Evolutionary conservation across 2,888 invertebrate genomes (phyloP), one percentile per base, ranked within the genome.

Genomic region (Ochlodes sylvanus): DNA sequence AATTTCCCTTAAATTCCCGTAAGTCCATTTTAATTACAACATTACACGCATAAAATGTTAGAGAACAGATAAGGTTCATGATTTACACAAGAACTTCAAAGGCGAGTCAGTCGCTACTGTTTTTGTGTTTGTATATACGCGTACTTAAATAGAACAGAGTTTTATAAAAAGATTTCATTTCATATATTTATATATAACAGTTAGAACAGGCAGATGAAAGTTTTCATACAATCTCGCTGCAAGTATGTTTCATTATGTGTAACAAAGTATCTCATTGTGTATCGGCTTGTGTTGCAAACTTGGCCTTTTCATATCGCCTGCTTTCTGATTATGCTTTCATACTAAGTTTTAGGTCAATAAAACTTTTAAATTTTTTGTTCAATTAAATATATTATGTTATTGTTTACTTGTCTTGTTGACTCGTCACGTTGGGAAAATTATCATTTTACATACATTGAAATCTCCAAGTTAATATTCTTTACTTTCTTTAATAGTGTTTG

Each of bases 181-280:
- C n/a, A n/a, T 42, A 42, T 17, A 21, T n/a, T n/a, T n/a, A n/a
- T 21, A 56, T 17, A 56, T 17, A 42, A 41, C 17, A 21, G 34
- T n/a, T 4, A 15, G 19, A 57, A 41, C 19, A 42, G 19, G 19
- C 15, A 17, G 38, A 56, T 56, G 56, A 57, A 41, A 57, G 41
- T 57, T 38, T 57, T 41, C 57, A 58, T 42, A 42, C 21, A 58
- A 47, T n/a, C 17, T 15, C 41, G 19, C 7, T 58, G 57, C 41
- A 21, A 58, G 57, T 58, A 47, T 17, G 57, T 42, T 58, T 21
- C 57, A 42, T 58, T 58, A 42, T 58, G 19, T 58, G 41, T 42
- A 58, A 58, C 42, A 42, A 58, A 58, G 57, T 58, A 41, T 58
- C 41, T 42, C 32, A 56, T 58, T 58, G 57, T 58, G 42, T 21